Evolutionary conservation across 1,140 invertebrate genomes (phyloP).

Genomic region (Rhyzopertha dominica): DNA sequence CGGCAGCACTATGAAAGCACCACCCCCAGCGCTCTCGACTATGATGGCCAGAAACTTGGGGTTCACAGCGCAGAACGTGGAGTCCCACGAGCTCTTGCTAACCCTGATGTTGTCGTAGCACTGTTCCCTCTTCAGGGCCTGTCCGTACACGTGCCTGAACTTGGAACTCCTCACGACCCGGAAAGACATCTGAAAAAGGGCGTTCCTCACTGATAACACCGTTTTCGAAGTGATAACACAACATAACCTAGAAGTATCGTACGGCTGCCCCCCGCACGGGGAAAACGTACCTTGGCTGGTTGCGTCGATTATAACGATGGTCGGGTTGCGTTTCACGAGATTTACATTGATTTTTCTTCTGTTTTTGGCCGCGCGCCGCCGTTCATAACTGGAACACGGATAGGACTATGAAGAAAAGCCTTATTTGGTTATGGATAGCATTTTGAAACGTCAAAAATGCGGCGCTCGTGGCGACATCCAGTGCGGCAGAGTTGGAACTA

Average conservation of each 20-base stretch:
- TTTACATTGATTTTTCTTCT: conserved; percentile 19
- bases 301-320: neutral
- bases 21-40: conserved; percentile 96
- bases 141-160: conserved; percentile 98
- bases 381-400: conserved; percentile 17
- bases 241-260: conserved; percentile 34
- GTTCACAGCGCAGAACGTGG: conserved; percentile 97
- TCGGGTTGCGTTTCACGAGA: conserved; percentile 21
- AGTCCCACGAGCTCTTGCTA: conserved; percentile 98
- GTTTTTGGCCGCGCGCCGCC: conserved; percentile 15
- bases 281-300: conserved; percentile 28
- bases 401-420: conserved; percentile 31
- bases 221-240: conserved; percentile 11
- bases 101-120: conserved; percentile 99
- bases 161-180: conserved; percentile 94
- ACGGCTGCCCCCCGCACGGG: conserved; percentile 13
- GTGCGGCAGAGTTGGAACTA: too few relatives aligned
- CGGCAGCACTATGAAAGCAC: conserved; percentile 96
- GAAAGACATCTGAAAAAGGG: conserved; percentile 74
- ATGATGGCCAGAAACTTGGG: conserved; percentile 99
- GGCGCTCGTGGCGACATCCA: too few relatives aligned
- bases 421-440: conserved; percentile 41
- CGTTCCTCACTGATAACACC: conserved; percentile 2
- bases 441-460: conserved; percentile 41
- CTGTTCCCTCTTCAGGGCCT: conserved; percentile 92